Evolutionary conservation across 2,888 invertebrate genomes (phyloP).

Genomic region (Drosophila tanythrix): DNA sequence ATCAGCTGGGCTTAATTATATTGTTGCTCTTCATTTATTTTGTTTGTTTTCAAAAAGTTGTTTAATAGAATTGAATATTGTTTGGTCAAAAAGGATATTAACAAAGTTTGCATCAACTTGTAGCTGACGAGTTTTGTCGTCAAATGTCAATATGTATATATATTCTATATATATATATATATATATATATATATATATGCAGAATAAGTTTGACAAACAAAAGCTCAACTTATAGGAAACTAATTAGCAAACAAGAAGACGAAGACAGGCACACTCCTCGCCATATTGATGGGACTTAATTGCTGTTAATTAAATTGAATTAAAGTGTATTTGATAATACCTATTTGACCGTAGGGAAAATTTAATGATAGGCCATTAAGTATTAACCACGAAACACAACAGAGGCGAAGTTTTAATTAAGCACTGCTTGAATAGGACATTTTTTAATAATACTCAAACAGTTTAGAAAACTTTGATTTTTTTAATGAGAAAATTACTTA

Average conservation of each 20-base stretch:
- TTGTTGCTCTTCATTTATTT: background rate
- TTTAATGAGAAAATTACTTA: background rate
- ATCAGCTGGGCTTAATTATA: background rate
- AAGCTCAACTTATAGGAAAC: background rate
- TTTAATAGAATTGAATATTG: background rate
- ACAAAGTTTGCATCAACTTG: background rate
- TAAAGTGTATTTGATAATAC: background rate
- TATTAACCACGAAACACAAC: background rate
- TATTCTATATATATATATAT: background rate
- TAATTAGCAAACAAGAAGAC: background rate
- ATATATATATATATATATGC: background rate
- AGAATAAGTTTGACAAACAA: background rate
- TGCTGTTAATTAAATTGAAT: background rate
- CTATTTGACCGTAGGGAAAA: background rate
- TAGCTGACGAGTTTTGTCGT: background rate
- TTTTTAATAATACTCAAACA: background rate
- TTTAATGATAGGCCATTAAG: background rate
- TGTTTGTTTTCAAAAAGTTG: background rate
- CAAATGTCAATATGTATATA: background rate
- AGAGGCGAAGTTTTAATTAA: background rate
- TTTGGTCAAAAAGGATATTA: background rate
- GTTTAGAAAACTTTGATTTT: background rate
- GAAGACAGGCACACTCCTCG: background rate
- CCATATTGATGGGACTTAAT: background rate
- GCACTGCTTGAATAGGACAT: background rate